Base-by-base conservation (phyloP, 2,113 vertebrate species). In the Phalacrocorax aristotelis region DNA sequence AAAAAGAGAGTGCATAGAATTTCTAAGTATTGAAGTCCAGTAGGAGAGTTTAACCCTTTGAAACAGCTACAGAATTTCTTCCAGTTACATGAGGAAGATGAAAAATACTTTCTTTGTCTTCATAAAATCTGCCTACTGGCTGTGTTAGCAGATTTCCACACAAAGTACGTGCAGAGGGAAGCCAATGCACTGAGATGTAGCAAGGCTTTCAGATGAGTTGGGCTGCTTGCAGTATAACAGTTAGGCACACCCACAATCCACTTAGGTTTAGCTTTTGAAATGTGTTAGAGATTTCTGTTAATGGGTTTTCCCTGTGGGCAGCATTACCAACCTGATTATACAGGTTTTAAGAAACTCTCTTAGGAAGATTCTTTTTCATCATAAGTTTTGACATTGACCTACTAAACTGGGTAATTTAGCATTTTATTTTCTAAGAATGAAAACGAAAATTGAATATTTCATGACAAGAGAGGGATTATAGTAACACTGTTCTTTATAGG, bases 251-350 rank as follows among this genome's bases (percentile, higher is more conserved):
- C 93, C 87, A 49, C 93, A 96, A 91, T 93, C 92, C 93, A 96
- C 77, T 87, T 86, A 95, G 74, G 60, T 95, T 96, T 80, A 76
- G 89, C 95, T 95, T 95, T 78, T 91, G 88, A 96, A 97, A 97
- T 25, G 82, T 93, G 87, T 60, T 89, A 88, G 96, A 97, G 97
- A 96, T 95, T 96, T 96, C 93, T 96, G 94, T 95, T 94, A 97
- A 97, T 96, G 93, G 96, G 83, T 96, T 96, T 96, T 97, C 97
- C 96, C 96, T 81, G 60, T 95, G 96, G 97, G 93, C 94, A 94
- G 95, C 91, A 97, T 98, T 97, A 97, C 96, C 94, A 95, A 95
- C 91, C 92, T 95, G 94, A 97, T 97, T 97, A 98, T 87, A 93
- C 77, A 93, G 95, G 91, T 97, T 95, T 95, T 96, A 96, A 95